Evolutionary conservation across 1,140 invertebrate species (phyloP), one percentile per base, ranked within the genome.

Genomic region (Teleopsis dalmanni): DNA sequence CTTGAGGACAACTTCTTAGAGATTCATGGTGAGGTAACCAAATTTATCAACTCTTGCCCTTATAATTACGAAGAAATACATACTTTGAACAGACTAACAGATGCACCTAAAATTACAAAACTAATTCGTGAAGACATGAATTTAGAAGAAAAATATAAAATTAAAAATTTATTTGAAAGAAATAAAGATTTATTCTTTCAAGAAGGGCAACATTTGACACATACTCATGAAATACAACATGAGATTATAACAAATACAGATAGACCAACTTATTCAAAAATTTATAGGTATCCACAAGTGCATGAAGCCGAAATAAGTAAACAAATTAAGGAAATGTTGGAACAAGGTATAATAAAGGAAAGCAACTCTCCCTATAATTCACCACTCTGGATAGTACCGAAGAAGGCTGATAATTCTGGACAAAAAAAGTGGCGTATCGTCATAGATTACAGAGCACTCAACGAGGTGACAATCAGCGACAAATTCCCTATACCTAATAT

Each of bases 401-500:
- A 73, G 71, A 50, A 71, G 72, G 3, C 51, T 23, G 48, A 50
- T 13, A 57, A 65, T 22, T 66, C 65, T 3, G 67, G 66, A 8
- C 56, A 65, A 52, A 50, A 57, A 44, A 72, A 72, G 57, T 72
- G 57, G 59, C 41, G 71, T 27, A 36, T 73, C 6, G 64, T 72
- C 2, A 59, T 72, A 19, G 68, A 72, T 47, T 73, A 65, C 51
- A 48, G 71, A 6, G 59, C 63, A 55, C 44, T 71, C 23, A 72
- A 72, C 50, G 56, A 68, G 5, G 48, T 69, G 3, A 70, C 68
- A 10, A 36, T 62, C 25, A 52, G 52, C 8, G 75, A 79, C 48
- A 54, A 54, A n/a, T 45, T 34, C 35, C 78, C 76, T 4, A 50
- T 79, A 14, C 77, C 77, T 5, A 60, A 71, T n/a, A 76, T 77